Evolutionary conservation across 2,888 invertebrate genomes (phyloP).

Genomic region (Globia sparganii): DNA sequence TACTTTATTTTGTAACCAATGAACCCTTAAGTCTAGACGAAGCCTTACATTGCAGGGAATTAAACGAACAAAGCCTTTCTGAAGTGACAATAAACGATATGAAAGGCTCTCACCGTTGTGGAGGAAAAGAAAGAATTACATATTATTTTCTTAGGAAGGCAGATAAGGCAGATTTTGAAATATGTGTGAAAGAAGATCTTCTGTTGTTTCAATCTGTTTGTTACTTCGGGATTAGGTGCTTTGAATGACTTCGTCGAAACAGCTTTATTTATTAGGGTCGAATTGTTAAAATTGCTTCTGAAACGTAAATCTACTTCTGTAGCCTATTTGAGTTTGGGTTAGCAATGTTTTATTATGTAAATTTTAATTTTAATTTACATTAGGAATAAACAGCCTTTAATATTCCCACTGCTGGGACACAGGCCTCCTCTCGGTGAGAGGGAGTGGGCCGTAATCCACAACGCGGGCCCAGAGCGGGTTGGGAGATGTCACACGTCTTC

Average conservation of each 20-base stretch:
- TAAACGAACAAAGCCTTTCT: slow-evolving; percentile 73
- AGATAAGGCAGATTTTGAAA: slow-evolving; percentile 3
- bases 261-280: slow-evolving; percentile 15
- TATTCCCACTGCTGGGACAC: not conserved
- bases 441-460: not conserved
- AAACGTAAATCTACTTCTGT: not conserved
- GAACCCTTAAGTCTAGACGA: slow-evolving; percentile 82
- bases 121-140: slow-evolving; percentile 38
- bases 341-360: not conserved
- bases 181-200: not conserved
- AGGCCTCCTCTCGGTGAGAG: not conserved
- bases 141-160: slow-evolving; percentile 33
- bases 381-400: not conserved
- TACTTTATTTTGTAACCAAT: slow-evolving; percentile 67
- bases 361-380: not conserved
- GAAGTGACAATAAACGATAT: slow-evolving; percentile 70
- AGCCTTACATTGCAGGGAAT: slow-evolving; percentile 77
- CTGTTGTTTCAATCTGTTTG: slow-evolving; percentile 31
- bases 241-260: slow-evolving; percentile 24
- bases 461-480: not conserved
- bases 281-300: not conserved
- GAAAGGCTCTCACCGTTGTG: slow-evolving; percentile 51
- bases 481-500: not conserved
- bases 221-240: slow-evolving; percentile 10
- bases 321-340: not conserved